Evolutionary conservation across 2,797 vertebrate species (phyloP).

Genomic region (Triplophysa yarkandensis): DNA sequence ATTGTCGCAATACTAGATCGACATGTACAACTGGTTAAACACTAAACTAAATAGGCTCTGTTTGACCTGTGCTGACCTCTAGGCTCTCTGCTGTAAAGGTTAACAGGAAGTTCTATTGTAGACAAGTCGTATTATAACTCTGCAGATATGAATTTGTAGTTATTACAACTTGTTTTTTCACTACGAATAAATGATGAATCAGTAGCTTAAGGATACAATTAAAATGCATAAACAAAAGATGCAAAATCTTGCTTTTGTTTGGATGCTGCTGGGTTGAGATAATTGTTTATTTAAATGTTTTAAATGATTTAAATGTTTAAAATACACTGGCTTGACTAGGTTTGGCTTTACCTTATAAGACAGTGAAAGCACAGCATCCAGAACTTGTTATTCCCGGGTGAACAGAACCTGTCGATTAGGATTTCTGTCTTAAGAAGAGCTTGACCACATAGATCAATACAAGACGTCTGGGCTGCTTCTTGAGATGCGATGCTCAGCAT

Average conservation of each 20-base stretch:
- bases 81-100: constrained; percentile 25
- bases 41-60: constrained; percentile 9
- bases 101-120: constrained; percentile 9
- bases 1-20: not conserved
- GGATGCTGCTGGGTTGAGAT: not conserved
- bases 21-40: not conserved
- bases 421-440: constrained; percentile 75
- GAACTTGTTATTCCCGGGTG: constrained; percentile 83
- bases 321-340: not conserved
- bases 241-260: not conserved
- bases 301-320: no score
- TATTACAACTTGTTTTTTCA: not conserved
- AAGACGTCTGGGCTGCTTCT: constrained; percentile 62
- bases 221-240: not conserved
- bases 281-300: not conserved
- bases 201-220: not conserved
- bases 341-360: constrained; percentile 75
- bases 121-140: constrained; percentile 6
- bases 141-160: constrained; percentile 6
- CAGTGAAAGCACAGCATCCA: constrained; percentile 75
- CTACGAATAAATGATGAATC: not conserved
- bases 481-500: constrained; percentile 45
- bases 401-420: constrained; percentile 79
- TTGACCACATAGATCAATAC: constrained; percentile 77
- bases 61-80: constrained; percentile 23